phyloP scores from a whole-genome alignment of 1,140 invertebrate species.

The Drosophila ficusphila region DNA sequence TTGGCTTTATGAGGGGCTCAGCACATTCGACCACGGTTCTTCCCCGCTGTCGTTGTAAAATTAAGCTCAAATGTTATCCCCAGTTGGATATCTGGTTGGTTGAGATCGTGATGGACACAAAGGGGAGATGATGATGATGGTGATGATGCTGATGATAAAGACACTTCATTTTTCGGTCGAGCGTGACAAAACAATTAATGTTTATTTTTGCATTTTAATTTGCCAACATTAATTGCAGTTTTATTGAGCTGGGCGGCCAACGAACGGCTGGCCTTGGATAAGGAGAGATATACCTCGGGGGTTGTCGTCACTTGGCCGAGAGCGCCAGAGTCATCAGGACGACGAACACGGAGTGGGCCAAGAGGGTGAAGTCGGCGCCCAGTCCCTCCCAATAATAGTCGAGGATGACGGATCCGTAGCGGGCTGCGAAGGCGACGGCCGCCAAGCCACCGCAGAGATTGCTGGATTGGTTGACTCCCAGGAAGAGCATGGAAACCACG shows the following conservation, averaged over 20 bases:
- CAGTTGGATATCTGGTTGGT: conserved; percentile 39
- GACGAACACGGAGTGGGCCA: conserved; percentile 58
- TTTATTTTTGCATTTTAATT: conserved; percentile 83
- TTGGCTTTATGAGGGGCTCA: not conserved
- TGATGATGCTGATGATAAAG: not conserved
- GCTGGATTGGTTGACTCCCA: conserved; percentile 69
- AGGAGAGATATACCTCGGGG: too few relatives aligned
- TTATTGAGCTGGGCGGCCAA: conserved; percentile 80
- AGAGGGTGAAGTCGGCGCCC: conserved; percentile 46
- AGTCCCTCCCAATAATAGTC: conserved; percentile 61
- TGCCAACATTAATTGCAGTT: conserved; percentile 82
- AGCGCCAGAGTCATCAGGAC: conserved; percentile 62
- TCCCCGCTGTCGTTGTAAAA: conserved; percentile 31
- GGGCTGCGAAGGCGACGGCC: conserved; percentile 54
- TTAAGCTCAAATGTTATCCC: conserved; percentile 45
- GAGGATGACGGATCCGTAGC: conserved; percentile 61
- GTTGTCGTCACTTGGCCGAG: conserved; percentile 33
- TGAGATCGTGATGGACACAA: conserved; percentile 2
- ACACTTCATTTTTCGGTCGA: conserved; percentile 58
- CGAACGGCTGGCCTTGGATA: conserved; percentile 70
- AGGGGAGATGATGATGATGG: not conserved
- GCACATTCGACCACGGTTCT: conserved; percentile 4
- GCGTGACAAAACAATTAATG: conserved; percentile 78
- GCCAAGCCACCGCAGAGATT: conserved; percentile 64
- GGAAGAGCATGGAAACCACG: conserved; percentile 69